Base-by-base conservation (phyloP, 92 coral and sea anemone genomes). In the Paragorgia papillata region DNA sequence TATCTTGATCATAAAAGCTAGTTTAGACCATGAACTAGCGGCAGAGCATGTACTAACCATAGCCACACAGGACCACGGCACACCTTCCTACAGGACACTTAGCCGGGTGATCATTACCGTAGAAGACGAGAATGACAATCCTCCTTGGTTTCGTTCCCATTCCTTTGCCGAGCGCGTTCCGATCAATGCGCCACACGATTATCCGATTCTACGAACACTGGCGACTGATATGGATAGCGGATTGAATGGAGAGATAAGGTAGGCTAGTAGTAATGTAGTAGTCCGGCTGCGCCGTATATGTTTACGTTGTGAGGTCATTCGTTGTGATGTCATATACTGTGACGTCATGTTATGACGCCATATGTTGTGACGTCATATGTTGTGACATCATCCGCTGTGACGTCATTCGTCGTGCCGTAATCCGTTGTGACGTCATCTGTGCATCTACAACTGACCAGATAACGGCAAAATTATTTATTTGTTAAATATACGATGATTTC, bases 211-310 rank as follows among this genome's bases (percentile, higher is more conserved):
- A 51, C 81, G 66, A 73, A 71, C 90, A 26, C 70, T 81, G 2
- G 88, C 93, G 19, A 63, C 73, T 28, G 99, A 95, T 39, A 68
- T 76, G 31, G 98, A 94, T 75, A 48, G 82, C 24, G 93, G 92
- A 33, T 53, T 66, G 60, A 88, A 88, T 86, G 93, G 91, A 57
- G 91, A 88, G 65, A 82, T 92, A 48, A 86, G 91, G 32, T 92
- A 82, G 37, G 44, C 53, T 22, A 12, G 31, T 27, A 58, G n/a
- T 25, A 28, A 1, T 1, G 24, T 29, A 19, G 0, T 20, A 0
- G 10, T 21, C 0, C 2, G 21, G 62, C 24, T 21, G 9, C 29
- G 24, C 1, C 2, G 29, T 2, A 17, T 34, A 20, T 56, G 17
- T 65, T 60, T 43, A 41, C 39, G 15, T 55, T n/a, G n/a, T n/a